These are phyloP conservation scores for Lycocorax pyrrhopterus DNA, from an alignment of 2,113 vertebrate species.

Conservation along the genomic window DNA sequence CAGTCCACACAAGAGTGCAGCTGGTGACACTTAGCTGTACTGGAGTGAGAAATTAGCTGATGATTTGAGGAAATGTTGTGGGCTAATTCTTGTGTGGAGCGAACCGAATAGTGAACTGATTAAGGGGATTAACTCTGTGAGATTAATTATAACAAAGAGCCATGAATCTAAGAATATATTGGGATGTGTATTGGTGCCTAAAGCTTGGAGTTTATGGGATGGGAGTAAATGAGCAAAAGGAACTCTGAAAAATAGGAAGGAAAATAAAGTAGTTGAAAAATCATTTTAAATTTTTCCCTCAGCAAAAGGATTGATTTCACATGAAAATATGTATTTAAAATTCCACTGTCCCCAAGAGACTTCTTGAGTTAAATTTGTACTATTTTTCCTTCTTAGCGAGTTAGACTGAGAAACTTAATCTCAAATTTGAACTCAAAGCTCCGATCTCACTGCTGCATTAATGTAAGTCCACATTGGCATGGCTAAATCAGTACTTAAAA, in stretches of 20 bases:
- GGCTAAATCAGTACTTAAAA: background rate
- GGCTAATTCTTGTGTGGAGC: background rate
- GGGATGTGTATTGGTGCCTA: background rate
- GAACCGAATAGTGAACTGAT: background rate
- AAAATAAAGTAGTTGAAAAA: background rate
- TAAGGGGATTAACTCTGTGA: background rate
- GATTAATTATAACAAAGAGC: background rate
- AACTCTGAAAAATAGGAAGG: background rate
- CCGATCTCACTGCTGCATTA: background rate
- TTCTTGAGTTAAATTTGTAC: background rate
- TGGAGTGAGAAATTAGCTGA: conserved; percentile 1
- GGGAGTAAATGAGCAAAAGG: background rate
- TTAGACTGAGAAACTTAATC: background rate
- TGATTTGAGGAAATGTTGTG: background rate
- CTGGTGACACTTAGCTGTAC: background rate
- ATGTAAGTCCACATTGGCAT: background rate
- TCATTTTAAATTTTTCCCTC: background rate
- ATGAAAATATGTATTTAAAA: background rate
- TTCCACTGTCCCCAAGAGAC: background rate
- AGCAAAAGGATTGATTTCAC: background rate
- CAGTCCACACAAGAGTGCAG: background rate
- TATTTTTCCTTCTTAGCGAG: background rate
- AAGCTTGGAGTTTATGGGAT: background rate
- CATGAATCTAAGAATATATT: background rate
- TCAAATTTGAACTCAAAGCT: background rate